A percentile compares a stretch with the other conserved stretches of the same genome.
Evolutionary conservation across 2,888 invertebrate genomes (phyloP).

Genomic region (Alviniconcha strummeri): DNA sequence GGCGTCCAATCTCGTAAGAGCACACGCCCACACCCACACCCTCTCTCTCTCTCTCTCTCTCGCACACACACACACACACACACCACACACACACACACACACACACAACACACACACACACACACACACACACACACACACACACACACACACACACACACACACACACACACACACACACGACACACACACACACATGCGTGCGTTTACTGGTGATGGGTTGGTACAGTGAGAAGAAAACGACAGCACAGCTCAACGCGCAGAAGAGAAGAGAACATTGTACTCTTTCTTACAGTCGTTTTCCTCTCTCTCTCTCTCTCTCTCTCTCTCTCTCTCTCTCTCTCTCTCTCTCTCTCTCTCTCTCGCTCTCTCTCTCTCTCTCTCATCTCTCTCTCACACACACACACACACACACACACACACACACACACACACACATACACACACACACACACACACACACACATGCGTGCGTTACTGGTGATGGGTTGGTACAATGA

Average conservation of each 20-base stretch:
- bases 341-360: background rate
- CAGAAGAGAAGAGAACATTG: background rate
- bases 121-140: slow-evolving; percentile 3
- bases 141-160: slow-evolving; percentile 13
- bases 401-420: slow-evolving; percentile 11
- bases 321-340: background rate
- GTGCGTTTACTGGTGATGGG: background rate
- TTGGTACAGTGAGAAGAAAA: background rate
- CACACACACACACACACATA: slow-evolving; percentile 14
- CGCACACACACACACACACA: background rate
- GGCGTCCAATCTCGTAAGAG: no score
- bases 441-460: slow-evolving; percentile 6
- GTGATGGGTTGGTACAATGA: background rate
- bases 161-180: slow-evolving; percentile 10
- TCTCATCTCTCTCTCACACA: background rate
- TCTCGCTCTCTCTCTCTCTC: background rate
- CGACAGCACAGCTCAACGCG: background rate
- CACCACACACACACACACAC: background rate
- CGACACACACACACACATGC: slow-evolving; percentile 1
- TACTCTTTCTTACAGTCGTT: no score
- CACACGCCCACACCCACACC: background rate
- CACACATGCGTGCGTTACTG: background rate
- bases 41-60: background rate
- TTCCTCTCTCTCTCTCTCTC: background rate
- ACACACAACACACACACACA: background rate